Percentiles rank a stretch among this genome's conserved stretches.
Evolutionary conservation across 2,797 vertebrate genomes (phyloP).

Genomic region (Paramormyrops hopkinsi): DNA sequence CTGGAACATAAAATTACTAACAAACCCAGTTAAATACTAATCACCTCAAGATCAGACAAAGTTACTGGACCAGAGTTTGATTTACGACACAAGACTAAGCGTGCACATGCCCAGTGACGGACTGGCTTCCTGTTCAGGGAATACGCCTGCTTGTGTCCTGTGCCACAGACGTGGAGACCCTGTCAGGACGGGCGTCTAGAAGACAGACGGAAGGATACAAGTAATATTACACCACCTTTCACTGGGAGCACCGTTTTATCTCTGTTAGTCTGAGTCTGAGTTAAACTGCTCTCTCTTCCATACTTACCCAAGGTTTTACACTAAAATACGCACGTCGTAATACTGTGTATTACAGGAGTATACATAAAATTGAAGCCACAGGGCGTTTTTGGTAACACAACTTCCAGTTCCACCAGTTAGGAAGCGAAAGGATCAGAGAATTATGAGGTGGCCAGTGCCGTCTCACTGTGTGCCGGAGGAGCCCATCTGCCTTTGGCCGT

Average conservation of each 20-base stretch:
- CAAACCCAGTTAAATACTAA: background rate
- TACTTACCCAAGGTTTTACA: background rate
- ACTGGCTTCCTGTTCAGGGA: background rate
- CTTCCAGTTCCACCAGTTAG: background rate
- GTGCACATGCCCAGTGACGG: background rate
- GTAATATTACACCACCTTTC: background rate
- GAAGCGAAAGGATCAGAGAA: background rate
- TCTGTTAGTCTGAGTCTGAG: background rate
- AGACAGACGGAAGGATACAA: background rate
- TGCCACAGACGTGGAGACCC: background rate
- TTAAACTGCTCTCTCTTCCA: background rate
- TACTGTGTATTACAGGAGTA: background rate
- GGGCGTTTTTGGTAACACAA: background rate
- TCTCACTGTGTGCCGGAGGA: background rate
- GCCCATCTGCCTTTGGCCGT: background rate
- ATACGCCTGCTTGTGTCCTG: background rate
- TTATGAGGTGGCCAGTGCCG: background rate
- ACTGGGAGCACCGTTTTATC: background rate
- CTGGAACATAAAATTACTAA: background rate
- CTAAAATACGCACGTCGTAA: background rate
- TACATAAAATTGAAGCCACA: background rate
- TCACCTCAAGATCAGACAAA: background rate
- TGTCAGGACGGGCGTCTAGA: background rate
- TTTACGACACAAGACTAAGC: background rate
- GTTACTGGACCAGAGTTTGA: background rate